Evolutionary conservation across 2,113 vertebrate species (phyloP).

Genomic region (Lipophrys pholis): DNA sequence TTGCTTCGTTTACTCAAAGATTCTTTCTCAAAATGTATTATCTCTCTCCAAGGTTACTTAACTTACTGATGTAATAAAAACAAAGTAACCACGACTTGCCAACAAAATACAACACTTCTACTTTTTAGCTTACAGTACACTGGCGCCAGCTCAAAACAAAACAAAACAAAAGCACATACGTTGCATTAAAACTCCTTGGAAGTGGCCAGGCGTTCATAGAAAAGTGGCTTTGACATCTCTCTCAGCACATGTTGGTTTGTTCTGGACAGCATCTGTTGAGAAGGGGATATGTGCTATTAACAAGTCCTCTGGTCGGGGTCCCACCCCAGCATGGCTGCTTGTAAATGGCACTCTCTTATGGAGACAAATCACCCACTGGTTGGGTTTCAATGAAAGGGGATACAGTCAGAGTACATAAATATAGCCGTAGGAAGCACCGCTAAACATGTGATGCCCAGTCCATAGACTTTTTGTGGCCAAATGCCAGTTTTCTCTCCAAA

Average conservation of each 20-base stretch:
- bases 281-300: constrained; percentile 82
- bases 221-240: constrained; percentile 68
- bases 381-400: constrained; percentile 80
- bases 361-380: constrained; percentile 79
- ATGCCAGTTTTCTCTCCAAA: constrained; percentile 63
- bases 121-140: constrained; percentile 8
- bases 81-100: constrained; percentile 1
- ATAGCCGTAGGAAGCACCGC: constrained; percentile 75
- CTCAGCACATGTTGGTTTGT: constrained; percentile 67
- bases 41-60: constrained; percentile 3
- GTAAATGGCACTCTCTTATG: constrained; percentile 83
- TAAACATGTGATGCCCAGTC: constrained; percentile 74
- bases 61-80: constrained; percentile 20
- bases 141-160: constrained; percentile 2
- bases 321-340: constrained; percentile 81
- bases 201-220: constrained; percentile 45
- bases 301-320: constrained; percentile 75
- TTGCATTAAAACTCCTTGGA: constrained; percentile 52
- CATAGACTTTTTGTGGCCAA: constrained; percentile 64
- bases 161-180: constrained; percentile 17
- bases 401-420: constrained; percentile 82
- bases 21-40: background rate
- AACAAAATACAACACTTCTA: background rate
- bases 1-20: too few species aligned
- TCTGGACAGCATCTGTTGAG: constrained; percentile 79